phyloP scores from a whole-genome alignment of 2,797 vertebrate species.

The Gymnothorax reevesii region DNA sequence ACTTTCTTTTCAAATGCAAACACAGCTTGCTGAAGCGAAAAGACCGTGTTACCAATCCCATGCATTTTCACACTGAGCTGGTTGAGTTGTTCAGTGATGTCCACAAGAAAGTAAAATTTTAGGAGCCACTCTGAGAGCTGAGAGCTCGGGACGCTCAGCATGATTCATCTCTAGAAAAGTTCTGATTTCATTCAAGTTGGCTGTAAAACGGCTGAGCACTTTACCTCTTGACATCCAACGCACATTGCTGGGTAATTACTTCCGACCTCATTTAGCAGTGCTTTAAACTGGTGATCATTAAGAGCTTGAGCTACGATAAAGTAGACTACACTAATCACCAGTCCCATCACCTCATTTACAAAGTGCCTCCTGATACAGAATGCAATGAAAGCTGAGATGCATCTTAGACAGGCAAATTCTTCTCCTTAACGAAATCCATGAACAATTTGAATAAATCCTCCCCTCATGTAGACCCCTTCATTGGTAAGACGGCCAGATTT shows the following conservation, averaged over 20 bases:
- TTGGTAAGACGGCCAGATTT: background rate
- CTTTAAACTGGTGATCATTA: too few species aligned
- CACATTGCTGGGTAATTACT: too few species aligned
- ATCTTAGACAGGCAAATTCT: background rate
- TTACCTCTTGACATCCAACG: too few species aligned
- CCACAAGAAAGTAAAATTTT: too few species aligned
- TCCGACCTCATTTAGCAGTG: too few species aligned
- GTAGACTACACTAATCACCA: too few species aligned
- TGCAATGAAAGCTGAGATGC: background rate
- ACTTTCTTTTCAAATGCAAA: slow-evolving; percentile 54
- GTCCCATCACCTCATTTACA: background rate
- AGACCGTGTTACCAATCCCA: slow-evolving; percentile 48
- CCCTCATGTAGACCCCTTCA: background rate
- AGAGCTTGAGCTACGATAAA: slow-evolving; percentile 1
- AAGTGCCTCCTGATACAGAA: background rate
- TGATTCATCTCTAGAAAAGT: too few species aligned
- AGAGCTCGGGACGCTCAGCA: too few species aligned
- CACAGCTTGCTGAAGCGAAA: slow-evolving; percentile 54
- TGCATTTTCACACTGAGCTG: slow-evolving; percentile 50
- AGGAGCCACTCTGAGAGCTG: too few species aligned
- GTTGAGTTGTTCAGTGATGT: too few species aligned
- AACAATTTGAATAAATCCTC: background rate
- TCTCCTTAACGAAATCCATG: background rate
- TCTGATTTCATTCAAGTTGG: too few species aligned
- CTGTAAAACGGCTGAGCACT: too few species aligned